Base-by-base conservation (phyloP, 2,113 vertebrate species). In the Epinephelus cyanopodus region DNA sequence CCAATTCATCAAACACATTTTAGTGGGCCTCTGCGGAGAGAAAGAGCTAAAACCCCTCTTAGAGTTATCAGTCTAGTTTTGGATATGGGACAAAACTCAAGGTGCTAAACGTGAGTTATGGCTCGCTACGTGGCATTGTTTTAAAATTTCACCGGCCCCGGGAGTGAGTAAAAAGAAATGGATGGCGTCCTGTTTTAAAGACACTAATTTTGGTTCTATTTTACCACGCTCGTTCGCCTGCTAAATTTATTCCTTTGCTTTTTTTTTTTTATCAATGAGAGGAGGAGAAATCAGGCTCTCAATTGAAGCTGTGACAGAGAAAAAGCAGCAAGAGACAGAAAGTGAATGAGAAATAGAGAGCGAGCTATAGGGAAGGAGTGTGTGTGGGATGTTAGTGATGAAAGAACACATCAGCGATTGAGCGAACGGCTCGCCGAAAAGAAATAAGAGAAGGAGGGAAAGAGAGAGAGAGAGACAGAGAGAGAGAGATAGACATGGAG, bases 1-100 rank as follows among this genome's bases (percentile, higher is more conserved):
- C 85, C 90, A 82, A 91, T 93, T 90, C 88, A 93, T 92, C 93
- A 92, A 84, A 82, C 72, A 4, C 45, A 37, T 83, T 88, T 90
- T 82, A 89, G 85, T 89, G 88, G 77, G 72, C 67, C 87, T 88
- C 74, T 25, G 77, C 0, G 27, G 81, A 77, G 67, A 61, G 87
- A 86, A 42, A 37, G 45, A 81, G 58, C 65, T 81, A 78, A 83
- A 80, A 57, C 25, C 47, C 54, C 75, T 77, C 73, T 85, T 72
- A 87, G 86, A 86, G 78, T 86, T 82, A 88, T 84, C 86, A 89
- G 84, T 87, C 77, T 66, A 29, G 48, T 76, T 85, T 69, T 88
- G 89, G 82, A 86, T 67, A 45, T 33, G 83, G 78, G 84, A 86
- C 87, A 74, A 83, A 83, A 84, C 79, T 62, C 45, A 45, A 75